Conservation (phyloP, 2,797 vertebrate genomes). For the Platyrinchus mystaceus region DNA sequence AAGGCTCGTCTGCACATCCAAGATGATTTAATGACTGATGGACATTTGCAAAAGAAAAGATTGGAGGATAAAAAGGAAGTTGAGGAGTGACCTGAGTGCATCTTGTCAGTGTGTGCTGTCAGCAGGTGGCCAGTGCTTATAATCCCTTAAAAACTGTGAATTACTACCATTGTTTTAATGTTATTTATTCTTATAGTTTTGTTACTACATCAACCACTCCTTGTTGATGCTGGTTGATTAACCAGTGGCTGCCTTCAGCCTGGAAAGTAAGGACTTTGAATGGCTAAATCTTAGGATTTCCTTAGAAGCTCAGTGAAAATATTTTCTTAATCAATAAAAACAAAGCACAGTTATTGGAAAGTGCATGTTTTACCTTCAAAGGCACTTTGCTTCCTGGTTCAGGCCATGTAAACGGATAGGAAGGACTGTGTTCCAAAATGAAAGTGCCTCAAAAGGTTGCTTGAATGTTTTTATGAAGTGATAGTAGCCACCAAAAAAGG, state of each 20-base stretch:
- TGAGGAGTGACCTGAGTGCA: neutral
- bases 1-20: neutral
- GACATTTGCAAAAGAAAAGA: neutral
- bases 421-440: neutral
- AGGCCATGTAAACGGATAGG: neutral
- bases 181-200: neutral
- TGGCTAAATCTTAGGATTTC: neutral
- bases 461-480: neutral
- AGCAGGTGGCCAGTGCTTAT: accelerated
- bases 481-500: neutral
- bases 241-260: neutral
- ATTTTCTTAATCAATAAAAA: neutral
- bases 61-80: no score
- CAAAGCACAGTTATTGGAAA: neutral
- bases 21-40: neutral
- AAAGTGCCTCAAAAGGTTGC: neutral
- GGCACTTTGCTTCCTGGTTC: neutral
- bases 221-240: neutral
- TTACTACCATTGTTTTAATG: neutral
- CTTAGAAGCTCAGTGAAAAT: neutral
- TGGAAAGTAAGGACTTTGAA: neutral
- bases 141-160: neutral
- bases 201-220: neutral
- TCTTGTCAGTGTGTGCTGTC: neutral
- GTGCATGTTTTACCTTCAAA: accelerated